phyloP scores from a whole-genome alignment of 2,113 vertebrate genomes.

The Lophius piscatorius region DNA sequence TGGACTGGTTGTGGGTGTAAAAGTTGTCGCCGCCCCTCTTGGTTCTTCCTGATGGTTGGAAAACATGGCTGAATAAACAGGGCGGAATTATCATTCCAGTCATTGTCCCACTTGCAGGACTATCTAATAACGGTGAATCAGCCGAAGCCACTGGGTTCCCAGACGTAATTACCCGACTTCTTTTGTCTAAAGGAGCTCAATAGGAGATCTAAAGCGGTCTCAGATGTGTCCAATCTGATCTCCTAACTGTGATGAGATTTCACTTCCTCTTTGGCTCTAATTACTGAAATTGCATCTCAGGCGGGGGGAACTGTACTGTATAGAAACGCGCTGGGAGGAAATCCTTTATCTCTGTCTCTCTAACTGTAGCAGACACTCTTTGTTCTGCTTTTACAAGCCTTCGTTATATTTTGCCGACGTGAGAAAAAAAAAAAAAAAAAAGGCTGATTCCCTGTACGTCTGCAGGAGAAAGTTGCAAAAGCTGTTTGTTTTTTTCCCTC shows the following conservation, averaged over 20 bases:
- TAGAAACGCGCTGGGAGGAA: not conserved
- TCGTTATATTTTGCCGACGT: too few species aligned
- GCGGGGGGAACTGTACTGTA: slow-evolving; percentile 36
- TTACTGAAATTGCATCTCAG: slow-evolving; percentile 65
- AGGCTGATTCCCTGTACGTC: too few species aligned
- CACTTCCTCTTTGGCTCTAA: slow-evolving; percentile 59
- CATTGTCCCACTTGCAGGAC: slow-evolving; percentile 45
- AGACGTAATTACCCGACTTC: slow-evolving; percentile 65
- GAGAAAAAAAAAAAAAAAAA: too few species aligned
- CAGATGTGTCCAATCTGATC: slow-evolving; percentile 63
- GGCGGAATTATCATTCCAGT: slow-evolving; percentile 41
- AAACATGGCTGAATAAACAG: slow-evolving; percentile 65
- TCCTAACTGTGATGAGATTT: slow-evolving; percentile 47
- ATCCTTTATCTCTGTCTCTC: slow-evolving; percentile 26
- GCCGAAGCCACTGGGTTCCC: slow-evolving; percentile 48
- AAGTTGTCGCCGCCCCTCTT: slow-evolving; percentile 17
- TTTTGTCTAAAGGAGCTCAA: slow-evolving; percentile 57
- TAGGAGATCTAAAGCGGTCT: slow-evolving; percentile 59
- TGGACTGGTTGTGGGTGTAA: too few species aligned
- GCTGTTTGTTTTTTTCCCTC: too few species aligned
- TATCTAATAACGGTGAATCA: slow-evolving; percentile 60
- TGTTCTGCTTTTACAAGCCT: slow-evolving; percentile 3
- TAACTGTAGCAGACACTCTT: slow-evolving; percentile 12
- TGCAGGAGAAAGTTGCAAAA: too few species aligned
- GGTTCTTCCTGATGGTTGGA: slow-evolving; percentile 33